These are phyloP conservation scores for Heteromormyrus szaboi DNA, from an alignment of 2,797 vertebrate species.

Conservation along the genomic window DNA sequence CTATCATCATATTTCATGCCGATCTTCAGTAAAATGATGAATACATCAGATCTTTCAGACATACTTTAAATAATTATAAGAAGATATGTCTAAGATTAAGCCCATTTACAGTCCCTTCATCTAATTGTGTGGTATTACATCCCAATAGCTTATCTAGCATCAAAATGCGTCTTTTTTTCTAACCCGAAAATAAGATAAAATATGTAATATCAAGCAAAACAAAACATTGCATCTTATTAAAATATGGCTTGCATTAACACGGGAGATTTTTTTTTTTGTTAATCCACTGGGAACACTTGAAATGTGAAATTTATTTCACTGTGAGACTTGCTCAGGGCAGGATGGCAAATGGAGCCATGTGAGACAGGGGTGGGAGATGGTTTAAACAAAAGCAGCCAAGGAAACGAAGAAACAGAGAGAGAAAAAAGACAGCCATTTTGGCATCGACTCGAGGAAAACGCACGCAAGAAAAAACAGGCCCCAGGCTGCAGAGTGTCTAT, in stretches of 20 bases:
- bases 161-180: not conserved
- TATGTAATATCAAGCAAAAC: not conserved
- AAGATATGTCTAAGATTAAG: not conserved
- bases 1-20: not conserved
- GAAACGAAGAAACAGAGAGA: not conserved
- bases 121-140: not conserved
- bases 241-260: not conserved
- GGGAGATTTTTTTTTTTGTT: no score
- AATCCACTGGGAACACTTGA: not conserved
- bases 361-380: not conserved
- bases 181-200: not conserved
- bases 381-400: not conserved
- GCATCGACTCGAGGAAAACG: not conserved
- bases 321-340: not conserved
- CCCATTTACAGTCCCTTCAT: not conserved
- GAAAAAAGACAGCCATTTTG: not conserved
- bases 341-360: not conserved
- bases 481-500: not conserved
- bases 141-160: not conserved
- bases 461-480: not conserved
- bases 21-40: not conserved
- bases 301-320: not conserved
- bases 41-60: not conserved
- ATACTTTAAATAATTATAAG: not conserved
- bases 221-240: not conserved